Conservation (phyloP, 2,888 invertebrate species). For the Carpatolechia fugitivella region DNA sequence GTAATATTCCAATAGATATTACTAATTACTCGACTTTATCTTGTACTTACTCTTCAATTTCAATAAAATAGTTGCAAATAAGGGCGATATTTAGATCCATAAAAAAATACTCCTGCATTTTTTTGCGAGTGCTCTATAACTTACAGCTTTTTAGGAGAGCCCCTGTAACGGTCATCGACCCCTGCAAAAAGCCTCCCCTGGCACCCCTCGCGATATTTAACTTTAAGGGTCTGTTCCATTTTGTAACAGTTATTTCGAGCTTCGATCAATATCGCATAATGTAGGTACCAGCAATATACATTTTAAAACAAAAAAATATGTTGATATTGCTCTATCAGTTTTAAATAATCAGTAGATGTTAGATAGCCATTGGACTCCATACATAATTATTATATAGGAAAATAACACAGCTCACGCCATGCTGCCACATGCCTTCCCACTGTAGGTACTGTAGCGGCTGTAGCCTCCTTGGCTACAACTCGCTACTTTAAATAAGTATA, state of each 20-base stretch:
- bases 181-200: background rate
- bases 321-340: background rate
- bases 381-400: conserved; percentile 1
- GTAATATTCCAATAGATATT: no score
- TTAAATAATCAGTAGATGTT: background rate
- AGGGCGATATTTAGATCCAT: no score
- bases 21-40: no score
- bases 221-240: background rate
- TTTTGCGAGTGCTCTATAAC: background rate
- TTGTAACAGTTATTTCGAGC: background rate
- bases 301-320: no score
- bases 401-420: background rate
- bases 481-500: no score
- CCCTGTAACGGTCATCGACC: conserved; percentile 1
- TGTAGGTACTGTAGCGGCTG: no score
- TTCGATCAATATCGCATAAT: conserved; percentile 1
- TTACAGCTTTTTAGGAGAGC: background rate
- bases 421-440: no score
- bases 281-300: background rate
- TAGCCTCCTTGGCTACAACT: no score
- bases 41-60: background rate
- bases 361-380: background rate
- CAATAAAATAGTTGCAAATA: no score
- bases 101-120: no score
- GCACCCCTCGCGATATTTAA: background rate